A percentile compares a stretch with the other conserved stretches of the same genome.
Evolutionary conservation across 2,113 vertebrate genomes (phyloP).

Genomic region (Micromys minutus): DNA sequence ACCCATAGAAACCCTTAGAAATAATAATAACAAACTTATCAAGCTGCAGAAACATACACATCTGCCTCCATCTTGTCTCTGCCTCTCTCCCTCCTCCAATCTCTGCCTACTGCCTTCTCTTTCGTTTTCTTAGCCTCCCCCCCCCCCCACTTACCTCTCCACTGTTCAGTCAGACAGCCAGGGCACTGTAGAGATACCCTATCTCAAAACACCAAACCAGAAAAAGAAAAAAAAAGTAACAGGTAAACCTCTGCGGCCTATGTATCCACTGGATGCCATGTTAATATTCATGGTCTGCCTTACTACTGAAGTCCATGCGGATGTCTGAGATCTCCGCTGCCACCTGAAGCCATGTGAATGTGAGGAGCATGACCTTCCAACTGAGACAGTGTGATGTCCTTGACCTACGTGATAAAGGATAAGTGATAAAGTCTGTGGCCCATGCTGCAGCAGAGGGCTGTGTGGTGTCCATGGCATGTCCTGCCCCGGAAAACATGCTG

Average conservation of each 20-base stretch:
- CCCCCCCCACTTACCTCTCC: too few relatives aligned
- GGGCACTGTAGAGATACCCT: background rate
- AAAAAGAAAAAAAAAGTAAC: background rate
- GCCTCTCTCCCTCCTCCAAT: too few relatives aligned
- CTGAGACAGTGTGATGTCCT: background rate
- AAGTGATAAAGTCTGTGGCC: background rate
- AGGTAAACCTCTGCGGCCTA: too few relatives aligned
- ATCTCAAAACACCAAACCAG: background rate
- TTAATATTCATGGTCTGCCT: background rate
- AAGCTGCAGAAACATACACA: too few relatives aligned
- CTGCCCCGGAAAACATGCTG: background rate
- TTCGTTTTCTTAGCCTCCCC: too few relatives aligned
- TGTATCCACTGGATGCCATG: background rate
- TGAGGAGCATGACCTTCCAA: background rate
- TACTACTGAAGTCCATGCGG: background rate
- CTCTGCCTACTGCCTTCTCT: too few relatives aligned
- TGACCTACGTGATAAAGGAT: too few relatives aligned
- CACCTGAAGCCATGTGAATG: background rate
- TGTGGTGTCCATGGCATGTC: background rate
- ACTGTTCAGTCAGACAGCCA: too few relatives aligned
- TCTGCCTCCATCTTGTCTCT: too few relatives aligned
- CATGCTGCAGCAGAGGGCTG: too few relatives aligned
- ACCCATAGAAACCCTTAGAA: too few relatives aligned
- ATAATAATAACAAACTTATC: too few relatives aligned
- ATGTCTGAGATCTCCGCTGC: background rate